Conservation (phyloP, 2,888 invertebrate species). For the Phyllotreta striolata region DNA sequence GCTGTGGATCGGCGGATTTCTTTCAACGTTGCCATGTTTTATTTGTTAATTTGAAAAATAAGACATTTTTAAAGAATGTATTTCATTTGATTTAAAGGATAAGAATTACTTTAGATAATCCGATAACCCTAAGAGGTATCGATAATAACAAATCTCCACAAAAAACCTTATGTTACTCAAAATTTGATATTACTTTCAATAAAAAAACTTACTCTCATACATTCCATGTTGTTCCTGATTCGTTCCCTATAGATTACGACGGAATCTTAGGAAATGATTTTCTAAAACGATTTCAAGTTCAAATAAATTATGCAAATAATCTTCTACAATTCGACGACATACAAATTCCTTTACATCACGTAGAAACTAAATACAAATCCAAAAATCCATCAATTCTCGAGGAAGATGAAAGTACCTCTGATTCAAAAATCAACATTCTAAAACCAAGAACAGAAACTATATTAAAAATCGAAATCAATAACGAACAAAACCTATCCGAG, state of each 20-base stretch:
- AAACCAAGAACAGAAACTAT: conserved; percentile 28
- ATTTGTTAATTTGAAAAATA: too few relatives aligned
- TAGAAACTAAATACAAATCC: background rate
- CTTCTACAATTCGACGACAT: conserved; percentile 27
- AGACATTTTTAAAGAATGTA: too few relatives aligned
- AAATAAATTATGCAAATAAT: conserved; percentile 33
- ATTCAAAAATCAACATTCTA: conserved; percentile 3
- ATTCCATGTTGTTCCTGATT: conserved; percentile 32
- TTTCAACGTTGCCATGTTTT: too few relatives aligned
- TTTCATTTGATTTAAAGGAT: too few relatives aligned
- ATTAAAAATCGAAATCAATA: conserved; percentile 33
- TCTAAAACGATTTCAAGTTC: conserved; percentile 29
- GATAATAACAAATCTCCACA: conserved; percentile 28
- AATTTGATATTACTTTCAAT: conserved; percentile 22
- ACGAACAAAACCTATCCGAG: conserved; percentile 27
- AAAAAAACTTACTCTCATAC: conserved; percentile 21
- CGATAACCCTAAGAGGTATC: conserved; percentile 26
- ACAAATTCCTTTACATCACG: conserved; percentile 22
- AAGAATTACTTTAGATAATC: too few relatives aligned
- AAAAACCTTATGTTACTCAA: conserved; percentile 30
- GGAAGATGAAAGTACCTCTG: conserved; percentile 11
- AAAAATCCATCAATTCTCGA: background rate
- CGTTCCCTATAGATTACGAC: conserved; percentile 36
- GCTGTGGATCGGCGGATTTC: too few relatives aligned
- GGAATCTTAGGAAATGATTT: conserved; percentile 45